Evolutionary conservation across 2,113 vertebrate species (phyloP).

Genomic region (Solea senegalensis): DNA sequence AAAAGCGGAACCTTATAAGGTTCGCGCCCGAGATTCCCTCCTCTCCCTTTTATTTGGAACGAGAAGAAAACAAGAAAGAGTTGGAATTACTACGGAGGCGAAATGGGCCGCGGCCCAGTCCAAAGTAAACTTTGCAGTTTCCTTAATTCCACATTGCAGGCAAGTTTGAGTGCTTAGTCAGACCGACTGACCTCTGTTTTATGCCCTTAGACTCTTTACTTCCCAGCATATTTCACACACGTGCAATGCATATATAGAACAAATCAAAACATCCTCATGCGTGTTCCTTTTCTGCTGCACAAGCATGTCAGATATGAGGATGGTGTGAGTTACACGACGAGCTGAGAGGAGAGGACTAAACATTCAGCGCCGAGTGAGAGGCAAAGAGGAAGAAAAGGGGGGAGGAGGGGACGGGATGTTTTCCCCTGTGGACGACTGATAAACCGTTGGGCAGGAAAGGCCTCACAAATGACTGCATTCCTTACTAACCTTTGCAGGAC

Average conservation of each 20-base stretch:
- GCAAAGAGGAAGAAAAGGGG: constrained; percentile 32
- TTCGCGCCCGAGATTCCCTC: not conserved
- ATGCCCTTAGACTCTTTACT: constrained; percentile 7
- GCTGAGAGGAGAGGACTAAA: not conserved
- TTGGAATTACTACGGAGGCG: constrained; percentile 44
- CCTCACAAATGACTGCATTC: constrained; percentile 73
- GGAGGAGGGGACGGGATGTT: not conserved
- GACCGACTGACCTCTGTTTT: constrained; percentile 51
- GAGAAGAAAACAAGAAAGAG: constrained; percentile 52
- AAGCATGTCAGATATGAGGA: constrained; percentile 3
- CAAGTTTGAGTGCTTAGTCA: constrained; percentile 59
- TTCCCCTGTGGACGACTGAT: constrained; percentile 71
- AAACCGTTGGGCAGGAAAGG: constrained; percentile 75
- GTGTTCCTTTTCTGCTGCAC: not conserved
- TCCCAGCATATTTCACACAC: not conserved
- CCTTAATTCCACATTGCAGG: constrained; percentile 57
- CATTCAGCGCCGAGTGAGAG: constrained; percentile 5
- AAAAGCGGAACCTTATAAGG: constrained; percentile 72
- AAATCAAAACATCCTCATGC: not conserved
- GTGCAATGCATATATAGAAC: no score
- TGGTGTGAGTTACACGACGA: not conserved
- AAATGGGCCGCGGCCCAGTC: constrained; percentile 43
- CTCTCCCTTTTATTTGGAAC: constrained; percentile 61
- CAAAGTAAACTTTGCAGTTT: constrained; percentile 69
- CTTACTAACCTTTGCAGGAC: constrained; percentile 63